Evolutionary conservation across 2,113 vertebrate genomes (phyloP).

Genomic region (Chascanopsetta lugubris): DNA sequence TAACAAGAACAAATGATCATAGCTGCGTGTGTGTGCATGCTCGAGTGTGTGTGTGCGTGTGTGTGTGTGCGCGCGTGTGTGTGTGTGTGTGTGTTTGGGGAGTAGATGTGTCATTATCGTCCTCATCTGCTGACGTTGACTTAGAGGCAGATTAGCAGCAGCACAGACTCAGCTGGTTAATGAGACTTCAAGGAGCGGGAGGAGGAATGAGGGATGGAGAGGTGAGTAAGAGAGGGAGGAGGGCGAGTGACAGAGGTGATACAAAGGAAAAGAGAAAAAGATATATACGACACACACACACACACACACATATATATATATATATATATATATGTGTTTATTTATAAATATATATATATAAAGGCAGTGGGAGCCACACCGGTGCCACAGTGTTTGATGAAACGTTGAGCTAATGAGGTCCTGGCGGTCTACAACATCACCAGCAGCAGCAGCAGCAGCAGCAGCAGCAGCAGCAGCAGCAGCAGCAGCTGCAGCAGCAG

Average conservation of each 20-base stretch:
- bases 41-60: not conserved
- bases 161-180: constrained; percentile 53
- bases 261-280: not conserved
- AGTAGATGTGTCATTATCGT: constrained; percentile 41
- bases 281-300: too few relatives aligned
- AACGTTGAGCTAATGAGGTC: constrained; percentile 76
- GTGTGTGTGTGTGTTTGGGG: too few relatives aligned
- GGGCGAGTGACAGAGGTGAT: constrained; percentile 6
- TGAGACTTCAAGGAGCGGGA: constrained; percentile 53
- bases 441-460: constrained; percentile 29
- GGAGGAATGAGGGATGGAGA: not conserved
- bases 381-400: constrained; percentile 72
- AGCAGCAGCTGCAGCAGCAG: constrained; percentile 25
- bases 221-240: not conserved
- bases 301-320: too few relatives aligned
- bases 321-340: too few relatives aligned
- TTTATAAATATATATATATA: too few relatives aligned
- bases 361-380: constrained; percentile 42
- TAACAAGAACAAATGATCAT: constrained; percentile 61
- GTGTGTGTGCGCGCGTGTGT: not conserved
- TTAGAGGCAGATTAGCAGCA: constrained; percentile 58
- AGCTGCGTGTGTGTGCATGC: not conserved
- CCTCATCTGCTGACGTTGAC: constrained; percentile 58
- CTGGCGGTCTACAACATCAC: constrained; percentile 51
- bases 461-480: constrained; percentile 32